Conservation (phyloP, 2,888 invertebrate species). For the Tuta absoluta region DNA sequence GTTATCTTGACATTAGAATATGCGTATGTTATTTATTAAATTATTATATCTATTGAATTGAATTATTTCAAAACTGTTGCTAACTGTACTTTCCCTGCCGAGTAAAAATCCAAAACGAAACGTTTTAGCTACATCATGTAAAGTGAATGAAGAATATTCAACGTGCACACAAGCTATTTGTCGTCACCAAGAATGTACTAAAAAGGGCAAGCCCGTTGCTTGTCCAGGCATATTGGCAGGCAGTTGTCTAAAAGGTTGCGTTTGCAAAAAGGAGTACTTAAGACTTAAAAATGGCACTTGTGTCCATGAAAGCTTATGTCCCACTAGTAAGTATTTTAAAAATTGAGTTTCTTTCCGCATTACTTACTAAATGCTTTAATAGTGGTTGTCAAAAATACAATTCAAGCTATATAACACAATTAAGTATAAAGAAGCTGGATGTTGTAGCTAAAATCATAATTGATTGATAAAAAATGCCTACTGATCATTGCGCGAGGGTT, state of each 20-base stretch:
- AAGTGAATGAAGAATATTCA: slow-evolving; percentile 30
- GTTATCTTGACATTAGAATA: no score
- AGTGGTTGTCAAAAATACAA: no score
- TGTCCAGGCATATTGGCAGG: slow-evolving; percentile 37
- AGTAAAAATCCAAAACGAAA: background rate
- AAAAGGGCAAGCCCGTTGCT: slow-evolving; percentile 41
- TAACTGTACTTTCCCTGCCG: background rate
- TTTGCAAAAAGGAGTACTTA: background rate
- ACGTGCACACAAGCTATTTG: slow-evolving; percentile 50
- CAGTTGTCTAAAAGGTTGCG: background rate
- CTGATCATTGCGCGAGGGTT: no score
- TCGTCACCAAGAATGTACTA: slow-evolving; percentile 44
- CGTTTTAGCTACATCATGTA: background rate
- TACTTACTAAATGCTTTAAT: no score
- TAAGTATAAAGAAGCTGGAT: no score
- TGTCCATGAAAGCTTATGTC: background rate
- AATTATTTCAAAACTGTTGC: no score
- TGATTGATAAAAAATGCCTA: no score
- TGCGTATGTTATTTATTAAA: no score
- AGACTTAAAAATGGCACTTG: background rate
- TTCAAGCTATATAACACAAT: no score
- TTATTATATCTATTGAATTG: no score
- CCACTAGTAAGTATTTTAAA: background rate
- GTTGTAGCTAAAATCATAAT: no score
- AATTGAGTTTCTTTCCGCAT: background rate